Evolutionary conservation across 1,140 invertebrate genomes (phyloP), one percentile per base, ranked within the genome.

Genomic region (Vollenhovia emeryi): DNA sequence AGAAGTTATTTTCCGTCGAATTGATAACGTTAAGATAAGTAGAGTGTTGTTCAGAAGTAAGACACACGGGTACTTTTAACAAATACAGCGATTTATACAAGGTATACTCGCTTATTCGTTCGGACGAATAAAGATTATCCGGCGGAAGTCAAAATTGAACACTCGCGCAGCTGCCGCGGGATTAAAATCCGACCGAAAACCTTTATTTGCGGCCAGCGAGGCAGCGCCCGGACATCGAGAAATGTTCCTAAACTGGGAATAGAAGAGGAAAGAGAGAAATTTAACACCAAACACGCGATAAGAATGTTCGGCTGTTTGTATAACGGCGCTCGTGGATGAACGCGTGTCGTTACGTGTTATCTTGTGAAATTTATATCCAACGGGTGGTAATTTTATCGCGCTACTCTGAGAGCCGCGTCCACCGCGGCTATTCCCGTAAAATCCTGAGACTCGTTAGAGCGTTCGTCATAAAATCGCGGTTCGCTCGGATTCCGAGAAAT

Each of bases 71-170:
- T 27, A 60, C 0, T 50, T 50, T 15, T 62, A n/a, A 27, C n/a
- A 15, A 75, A 45, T 18, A 3, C 36, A 52, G 1, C 11, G 13
- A 3, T 21, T n/a, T n/a, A n/a, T n/a, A n/a, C n/a, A n/a, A n/a
- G n/a, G n/a, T n/a, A n/a, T 30, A 55, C 5, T 69, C 36, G 52
- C 21, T 59, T 11, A 40, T 73, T 76, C 55, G 69, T 69, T n/a
- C 40, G 33, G 27, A 76, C 50, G 82, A 89, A 85, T 76, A 85
- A 87, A 87, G 80, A 87, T 91, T 86, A 90, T 89, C 89, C 79
- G 85, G 78, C 84, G 87, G 71, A 90, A 90, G 90, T 90, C 60
- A 59, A 76, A 75, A 21, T 59, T 59, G 86, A 89, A 82, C 84
- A 87, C 78, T 69, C 80, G n/a, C 80, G n/a, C 87, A 89, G 79